Evolutionary conservation across 2,797 vertebrate genomes (phyloP), one percentile per base, ranked within the genome.

Genomic region (Diplodus puntazzo): DNA sequence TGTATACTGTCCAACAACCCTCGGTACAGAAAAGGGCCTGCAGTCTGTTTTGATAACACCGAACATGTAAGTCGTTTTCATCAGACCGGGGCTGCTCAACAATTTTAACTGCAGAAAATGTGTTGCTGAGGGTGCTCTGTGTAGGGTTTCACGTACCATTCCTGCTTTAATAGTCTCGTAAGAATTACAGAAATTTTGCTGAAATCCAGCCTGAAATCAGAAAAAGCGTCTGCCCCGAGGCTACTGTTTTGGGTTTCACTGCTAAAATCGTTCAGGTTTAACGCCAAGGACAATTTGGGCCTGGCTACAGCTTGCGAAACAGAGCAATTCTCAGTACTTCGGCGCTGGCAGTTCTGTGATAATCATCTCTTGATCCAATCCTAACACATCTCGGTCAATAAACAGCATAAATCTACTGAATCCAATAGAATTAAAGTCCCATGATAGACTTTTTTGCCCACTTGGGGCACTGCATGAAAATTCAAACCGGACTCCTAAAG

Each of bases 11-110:
- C 97, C 53, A 92, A 96, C 2, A 97, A 94, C 4, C 98, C 98
- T 10, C 95, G 98, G 48, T 96, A 98, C 91, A 95, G 98, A 85
- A 99, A 98, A 86, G 97, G 97, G 53, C 97, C 98, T 0, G 85
- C 95, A 1, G 89, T 92, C 80, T 99, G 98, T 90, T 99, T 99
- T 81, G 97, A 99, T 82, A 94, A 97, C 89, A 97, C 96, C 49
- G 83, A 88, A 50, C 78, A 92, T 52, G 98, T 99, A 96, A 98
- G 97, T 94, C 0, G 9, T 34, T 55, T 88, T 69, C 64, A 13
- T 73, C 17, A 25, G 20, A 77, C 67, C 3, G 34, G 20, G 30
- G 42, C 30, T 8, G 30, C 30, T 67, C 61, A 67, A 39, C 50
- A n/a, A 21, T 77, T 16, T 70, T 14, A 62, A 34, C 23, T 11